Evolutionary conservation across 2,888 invertebrate genomes (phyloP).

Genomic region (Tetropium fuscum): DNA sequence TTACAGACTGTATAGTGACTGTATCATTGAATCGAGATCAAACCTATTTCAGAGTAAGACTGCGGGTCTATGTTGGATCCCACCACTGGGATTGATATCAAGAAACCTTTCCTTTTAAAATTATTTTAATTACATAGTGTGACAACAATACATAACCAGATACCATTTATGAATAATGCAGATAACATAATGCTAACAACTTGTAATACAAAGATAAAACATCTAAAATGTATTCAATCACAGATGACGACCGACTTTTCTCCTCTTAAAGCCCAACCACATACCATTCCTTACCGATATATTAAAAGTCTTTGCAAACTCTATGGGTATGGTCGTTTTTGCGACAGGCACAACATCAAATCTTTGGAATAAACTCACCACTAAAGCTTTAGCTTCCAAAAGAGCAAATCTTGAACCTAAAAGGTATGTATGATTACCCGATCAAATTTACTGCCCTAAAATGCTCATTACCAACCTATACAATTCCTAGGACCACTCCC

Average conservation of each 20-base stretch:
- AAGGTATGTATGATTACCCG: constrained; percentile 20
- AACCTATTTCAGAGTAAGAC: too few relatives aligned
- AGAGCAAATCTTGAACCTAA: constrained; percentile 51
- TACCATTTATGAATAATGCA: too few relatives aligned
- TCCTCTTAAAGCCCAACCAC: constrained; percentile 49
- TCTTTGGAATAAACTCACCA: constrained; percentile 41
- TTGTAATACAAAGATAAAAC: too few relatives aligned
- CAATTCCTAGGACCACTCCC: constrained; percentile 66
- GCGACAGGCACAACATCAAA: constrained; percentile 45
- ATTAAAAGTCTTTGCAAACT: constrained; percentile 41
- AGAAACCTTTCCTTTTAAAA: too few relatives aligned
- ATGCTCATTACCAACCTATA: constrained; percentile 60
- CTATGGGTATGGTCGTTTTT: constrained; percentile 50
- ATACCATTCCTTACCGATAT: constrained; percentile 47
- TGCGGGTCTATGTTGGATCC: too few relatives aligned
- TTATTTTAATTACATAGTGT: too few relatives aligned
- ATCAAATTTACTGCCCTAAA: too few relatives aligned
- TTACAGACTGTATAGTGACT: too few relatives aligned
- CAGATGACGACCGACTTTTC: neutral
- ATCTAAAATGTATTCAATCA: neutral
- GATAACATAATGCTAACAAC: too few relatives aligned
- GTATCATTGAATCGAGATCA: too few relatives aligned
- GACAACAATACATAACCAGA: too few relatives aligned
- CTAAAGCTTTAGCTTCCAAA: constrained; percentile 48
- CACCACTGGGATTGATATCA: too few relatives aligned